Evolutionary conservation across 2,113 vertebrate species (phyloP).

Genomic region (Xyliphius kryptos): DNA sequence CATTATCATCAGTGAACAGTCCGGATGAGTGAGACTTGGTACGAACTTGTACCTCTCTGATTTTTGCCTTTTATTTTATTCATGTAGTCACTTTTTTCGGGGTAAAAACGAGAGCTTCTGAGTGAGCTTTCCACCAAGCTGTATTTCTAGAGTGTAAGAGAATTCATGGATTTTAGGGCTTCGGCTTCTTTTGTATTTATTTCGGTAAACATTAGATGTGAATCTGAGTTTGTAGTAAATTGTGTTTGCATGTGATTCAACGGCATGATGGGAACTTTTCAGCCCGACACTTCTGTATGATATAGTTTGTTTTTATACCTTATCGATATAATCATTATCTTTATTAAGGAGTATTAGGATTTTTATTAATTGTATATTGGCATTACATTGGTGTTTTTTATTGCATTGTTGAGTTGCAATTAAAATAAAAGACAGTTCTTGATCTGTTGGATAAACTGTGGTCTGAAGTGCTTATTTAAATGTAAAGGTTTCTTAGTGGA

Average conservation of each 20-base stretch:
- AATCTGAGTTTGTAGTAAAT: slow-evolving; percentile 25
- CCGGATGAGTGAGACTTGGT: neutral
- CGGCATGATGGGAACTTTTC: slow-evolving; percentile 37
- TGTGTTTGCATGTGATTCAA: slow-evolving; percentile 39
- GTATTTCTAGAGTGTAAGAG: neutral
- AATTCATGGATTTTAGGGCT: slow-evolving; percentile 22
- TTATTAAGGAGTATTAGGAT: slow-evolving; percentile 17
- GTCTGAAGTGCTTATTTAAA: too few relatives aligned
- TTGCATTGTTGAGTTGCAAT: slow-evolving; percentile 27
- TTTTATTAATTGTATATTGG: slow-evolving; percentile 34
- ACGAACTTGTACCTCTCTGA: neutral
- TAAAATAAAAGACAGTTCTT: slow-evolving; percentile 27
- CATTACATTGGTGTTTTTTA: slow-evolving; percentile 10
- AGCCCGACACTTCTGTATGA: slow-evolving; percentile 25
- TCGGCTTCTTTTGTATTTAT: slow-evolving; percentile 19
- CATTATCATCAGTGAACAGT: neutral
- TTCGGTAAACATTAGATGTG: slow-evolving; percentile 18
- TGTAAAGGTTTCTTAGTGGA: too few relatives aligned
- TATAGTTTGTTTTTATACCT: slow-evolving; percentile 31
- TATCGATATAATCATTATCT: slow-evolving; percentile 30
- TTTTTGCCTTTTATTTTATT: neutral
- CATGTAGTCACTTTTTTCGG: neutral
- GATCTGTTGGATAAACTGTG: neutral
- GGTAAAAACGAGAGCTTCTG: too few relatives aligned
- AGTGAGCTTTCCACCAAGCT: too few relatives aligned